Percentiles rank a stretch among this genome's conserved stretches.
Conservation (phyloP, 1,140 invertebrate genomes). For the Streblospio benedicti region DNA sequence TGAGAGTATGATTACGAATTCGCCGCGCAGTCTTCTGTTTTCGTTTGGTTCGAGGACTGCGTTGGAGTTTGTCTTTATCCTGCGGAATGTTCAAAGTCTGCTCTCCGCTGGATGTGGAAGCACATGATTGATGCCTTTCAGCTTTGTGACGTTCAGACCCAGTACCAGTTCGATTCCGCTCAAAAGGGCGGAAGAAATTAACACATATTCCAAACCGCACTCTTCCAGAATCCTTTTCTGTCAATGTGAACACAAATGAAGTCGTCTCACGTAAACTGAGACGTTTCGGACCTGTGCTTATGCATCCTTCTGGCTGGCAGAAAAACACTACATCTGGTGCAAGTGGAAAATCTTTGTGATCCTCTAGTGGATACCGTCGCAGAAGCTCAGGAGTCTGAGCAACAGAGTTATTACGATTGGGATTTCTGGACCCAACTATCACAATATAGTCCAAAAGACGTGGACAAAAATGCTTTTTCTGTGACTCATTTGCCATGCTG, state of each 20-base stretch:
- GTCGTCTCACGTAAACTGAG: constrained; percentile 66
- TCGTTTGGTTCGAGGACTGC: constrained; percentile 33
- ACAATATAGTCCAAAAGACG: constrained; percentile 81
- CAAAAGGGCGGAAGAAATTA: constrained; percentile 90
- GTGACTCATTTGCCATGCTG: constrained; percentile 23
- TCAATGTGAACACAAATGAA: constrained; percentile 96
- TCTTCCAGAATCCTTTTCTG: constrained; percentile 96
- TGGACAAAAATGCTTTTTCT: constrained; percentile 54
- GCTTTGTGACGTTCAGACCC: background rate
- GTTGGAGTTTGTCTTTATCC: background rate
- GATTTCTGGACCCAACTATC: constrained; percentile 79
- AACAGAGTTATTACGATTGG: constrained; percentile 46
- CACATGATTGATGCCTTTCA: background rate
- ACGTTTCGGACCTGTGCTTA: constrained; percentile 76
- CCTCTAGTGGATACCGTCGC: constrained; percentile 87
- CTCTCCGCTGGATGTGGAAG: background rate
- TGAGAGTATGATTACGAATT: constrained; percentile 65
- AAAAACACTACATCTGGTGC: constrained; percentile 98
- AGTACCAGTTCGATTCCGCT: constrained; percentile 24
- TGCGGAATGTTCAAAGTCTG: constrained; percentile 7
- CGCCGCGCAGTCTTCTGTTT: constrained; percentile 32
- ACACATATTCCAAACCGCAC: constrained; percentile 77
- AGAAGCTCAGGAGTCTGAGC: constrained; percentile 45
- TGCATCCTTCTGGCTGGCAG: constrained; percentile 97
- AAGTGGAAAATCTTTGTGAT: constrained; percentile 91